Evolutionary conservation across 2,113 vertebrate species (phyloP), one percentile per base, ranked within the genome.

Genomic region (Colius striatus): DNA sequence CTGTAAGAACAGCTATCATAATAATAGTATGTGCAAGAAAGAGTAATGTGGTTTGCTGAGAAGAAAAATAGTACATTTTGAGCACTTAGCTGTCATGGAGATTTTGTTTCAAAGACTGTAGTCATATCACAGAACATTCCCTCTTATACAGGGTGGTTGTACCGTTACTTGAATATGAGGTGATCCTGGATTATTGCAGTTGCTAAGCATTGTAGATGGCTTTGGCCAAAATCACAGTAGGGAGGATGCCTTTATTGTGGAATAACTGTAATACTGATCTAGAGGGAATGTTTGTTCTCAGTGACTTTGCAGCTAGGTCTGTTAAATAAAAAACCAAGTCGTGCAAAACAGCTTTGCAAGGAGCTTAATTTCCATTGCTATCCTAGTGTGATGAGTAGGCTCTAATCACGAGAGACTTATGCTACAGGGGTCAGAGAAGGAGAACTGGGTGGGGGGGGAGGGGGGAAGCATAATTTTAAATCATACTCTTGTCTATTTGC

Each of bases 1-100:
- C 95, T 30, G 16, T 98, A 97, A 97, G 95, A 97, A 97, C 97
- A 98, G 90, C 97, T 98, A 89, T 97, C 84, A 85, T 96, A 95
- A 96, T 98, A 98, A 98, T 96, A 95, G 96, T 97, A 96, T 86
- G 96, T 97, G 96, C 96, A 97, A 95, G 95, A 96, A 72, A 97
- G 97, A 98, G 98, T 97, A 94, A 97, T 98, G 86, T 29, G 74
- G 55, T 95, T 94, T 92, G 57, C 78, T 63, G 94, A 75, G 95
- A 91, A 91, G 91, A 92, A 96, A 89, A 89, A 11, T 73, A 95
- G 94, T 97, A 80, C 38, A 96, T 98, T 88, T 94, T 48, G 81
- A 43, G 41, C 30, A 97, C 88, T 94, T 48, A 8, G 5, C 12
- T 66, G 10, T 45, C 0, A 1, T 78, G 63, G 65, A 60, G 76